These are phyloP conservation scores for Cylas formicarius DNA, from an alignment of 1,140 invertebrate species.

Conservation along the genomic window DNA sequence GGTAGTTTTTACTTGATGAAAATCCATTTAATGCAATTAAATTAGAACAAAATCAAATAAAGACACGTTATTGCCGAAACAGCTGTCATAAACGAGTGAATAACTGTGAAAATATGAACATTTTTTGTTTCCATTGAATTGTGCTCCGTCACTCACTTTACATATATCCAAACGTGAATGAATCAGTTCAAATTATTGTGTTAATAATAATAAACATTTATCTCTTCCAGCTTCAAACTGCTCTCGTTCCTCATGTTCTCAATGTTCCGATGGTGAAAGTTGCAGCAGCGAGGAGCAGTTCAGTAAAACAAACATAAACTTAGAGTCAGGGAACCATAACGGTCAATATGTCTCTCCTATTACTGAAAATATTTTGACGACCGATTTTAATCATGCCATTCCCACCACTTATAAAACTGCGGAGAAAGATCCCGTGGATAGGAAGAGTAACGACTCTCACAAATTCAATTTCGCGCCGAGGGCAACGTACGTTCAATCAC, in stretches of 20 bases:
- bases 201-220: too few relatives aligned
- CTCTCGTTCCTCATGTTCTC: constrained; percentile 49
- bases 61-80: too few relatives aligned
- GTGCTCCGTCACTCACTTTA: too few relatives aligned
- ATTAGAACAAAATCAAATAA: too few relatives aligned
- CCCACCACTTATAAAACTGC: constrained; percentile 39
- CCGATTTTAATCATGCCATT: constrained; percentile 39
- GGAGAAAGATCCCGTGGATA: constrained; percentile 9
- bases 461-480: constrained; percentile 16
- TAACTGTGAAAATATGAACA: too few relatives aligned
- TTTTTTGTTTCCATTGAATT: too few relatives aligned
- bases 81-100: too few relatives aligned
- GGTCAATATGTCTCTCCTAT: constrained; percentile 1
- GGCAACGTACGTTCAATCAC: constrained; percentile 31
- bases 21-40: too few relatives aligned
- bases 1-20: too few relatives aligned
- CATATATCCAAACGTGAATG: too few relatives aligned
- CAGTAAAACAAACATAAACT: constrained; percentile 34
- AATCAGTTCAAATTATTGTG: too few relatives aligned
- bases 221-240: constrained; percentile 48
- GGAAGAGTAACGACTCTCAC: constrained; percentile 1
- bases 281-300: constrained; percentile 39
- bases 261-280: constrained; percentile 46
- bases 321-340: constrained; percentile 13
- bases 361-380: constrained; percentile 32